Evolutionary conservation across 2,888 invertebrate genomes (phyloP), one percentile per base, ranked within the genome.

Genomic region (Clivina fossor): DNA sequence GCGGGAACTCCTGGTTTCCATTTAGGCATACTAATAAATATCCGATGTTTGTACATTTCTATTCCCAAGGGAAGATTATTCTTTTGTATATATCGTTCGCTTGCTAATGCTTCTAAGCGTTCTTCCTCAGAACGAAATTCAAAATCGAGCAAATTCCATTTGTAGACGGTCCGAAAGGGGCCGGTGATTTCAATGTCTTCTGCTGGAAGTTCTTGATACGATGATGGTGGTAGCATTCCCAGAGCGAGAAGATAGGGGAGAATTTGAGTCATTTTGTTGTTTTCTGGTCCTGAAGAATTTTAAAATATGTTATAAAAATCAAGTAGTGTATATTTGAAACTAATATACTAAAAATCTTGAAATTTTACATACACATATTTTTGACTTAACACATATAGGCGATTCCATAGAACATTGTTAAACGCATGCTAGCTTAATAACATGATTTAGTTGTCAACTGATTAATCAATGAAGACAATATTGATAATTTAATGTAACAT

Each of bases 1-100:
- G 83, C 87, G 0, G 90, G 89, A 0, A 88, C 83, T 0, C 90
- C 90, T 22, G 77, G 74, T 49, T 84, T 82, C 89, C 88, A 89
- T 60, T 85, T 82, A 0, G 91, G 91, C 46, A 89, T 74, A 1
- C 88, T 86, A 2, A 92, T 74, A 71, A 87, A 92, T 5, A 91
- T 74, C 7, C 85, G 79, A 56, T 84, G 76, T 3, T 77, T 78
- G 75, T 82, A 83, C 2, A 85, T 76, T 66, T 90, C 90, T 15
- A 91, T 68, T 0, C 90, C 90, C 43, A 87, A 71, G 0, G 90
- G 89, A 13, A 89, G 72, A 66, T 85, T 88, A 66, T 90, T 89
- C 59, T 82, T 81, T 0, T 86, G 83, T 18, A 86, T 75, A 66
- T 81, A 91, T 46, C 80, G 76, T 1, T 82, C 80, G 20, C 76